Percentiles rank a stretch among this genome's conserved stretches.
Evolutionary conservation across 2,113 vertebrate species (phyloP).

Genomic region (Sclerurus mexicanus): DNA sequence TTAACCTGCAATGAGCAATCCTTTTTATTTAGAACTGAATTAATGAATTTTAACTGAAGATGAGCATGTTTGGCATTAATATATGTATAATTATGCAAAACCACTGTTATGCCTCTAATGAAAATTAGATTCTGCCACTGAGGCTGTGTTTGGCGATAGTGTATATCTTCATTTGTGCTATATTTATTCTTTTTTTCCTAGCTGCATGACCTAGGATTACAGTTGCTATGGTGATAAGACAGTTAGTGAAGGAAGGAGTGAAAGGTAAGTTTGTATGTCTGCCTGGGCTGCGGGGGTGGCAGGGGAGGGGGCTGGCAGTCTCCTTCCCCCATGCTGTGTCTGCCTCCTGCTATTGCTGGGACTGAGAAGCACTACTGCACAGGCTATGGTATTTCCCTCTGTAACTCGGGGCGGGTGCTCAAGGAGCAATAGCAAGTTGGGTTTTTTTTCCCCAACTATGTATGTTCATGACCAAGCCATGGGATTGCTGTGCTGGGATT

Average conservation of each 20-base stretch:
- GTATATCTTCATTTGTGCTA: slow-evolving; percentile 38
- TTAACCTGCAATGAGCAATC: slow-evolving; percentile 25
- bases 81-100: slow-evolving; percentile 69
- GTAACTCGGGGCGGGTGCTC: neutral
- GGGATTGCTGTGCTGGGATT: neutral
- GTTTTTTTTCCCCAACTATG: too few relatives aligned
- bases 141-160: slow-evolving; percentile 33
- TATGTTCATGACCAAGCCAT: neutral
- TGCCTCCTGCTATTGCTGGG: neutral
- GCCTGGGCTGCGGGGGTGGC: neutral
- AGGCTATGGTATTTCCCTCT: neutral
- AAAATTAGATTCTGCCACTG: slow-evolving; percentile 56
- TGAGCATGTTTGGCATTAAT: slow-evolving; percentile 55
- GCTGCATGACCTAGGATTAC: slow-evolving; percentile 61
- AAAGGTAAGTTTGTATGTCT: slow-evolving; percentile 54
- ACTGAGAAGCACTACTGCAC: neutral
- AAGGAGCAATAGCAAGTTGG: neutral
- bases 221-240: slow-evolving; percentile 65
- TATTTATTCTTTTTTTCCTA: slow-evolving; percentile 2
- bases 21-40: slow-evolving; percentile 66
- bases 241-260: slow-evolving; percentile 44
- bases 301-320: neutral
- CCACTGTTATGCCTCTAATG: slow-evolving; percentile 57
- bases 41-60: slow-evolving; percentile 71
- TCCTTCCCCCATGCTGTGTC: neutral